These are phyloP conservation scores for Melieria omissa DNA, from an alignment of 2,888 invertebrate species.

Conservation along the genomic window DNA sequence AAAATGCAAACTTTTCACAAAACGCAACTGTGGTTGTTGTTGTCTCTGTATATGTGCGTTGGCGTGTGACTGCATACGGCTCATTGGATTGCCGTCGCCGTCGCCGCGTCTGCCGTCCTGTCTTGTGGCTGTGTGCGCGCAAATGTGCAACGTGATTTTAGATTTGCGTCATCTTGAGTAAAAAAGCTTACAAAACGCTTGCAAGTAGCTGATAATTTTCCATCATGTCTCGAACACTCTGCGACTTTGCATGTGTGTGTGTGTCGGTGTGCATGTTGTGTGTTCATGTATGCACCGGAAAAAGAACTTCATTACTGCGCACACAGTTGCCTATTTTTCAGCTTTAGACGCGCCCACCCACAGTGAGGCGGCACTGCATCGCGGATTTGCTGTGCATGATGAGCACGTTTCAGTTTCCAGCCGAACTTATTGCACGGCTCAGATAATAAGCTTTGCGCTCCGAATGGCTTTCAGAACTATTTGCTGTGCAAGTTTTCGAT, in stretches of 20 bases:
- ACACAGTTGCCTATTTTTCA: too few relatives aligned
- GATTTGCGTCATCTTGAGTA: slow-evolving; percentile 32
- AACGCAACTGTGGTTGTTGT: not conserved
- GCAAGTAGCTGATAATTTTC: slow-evolving; percentile 60
- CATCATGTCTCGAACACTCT: slow-evolving; percentile 28
- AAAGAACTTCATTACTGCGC: too few relatives aligned
- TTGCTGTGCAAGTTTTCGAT: too few relatives aligned
- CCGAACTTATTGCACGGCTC: too few relatives aligned
- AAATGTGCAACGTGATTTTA: slow-evolving; percentile 35
- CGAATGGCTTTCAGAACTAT: too few relatives aligned
- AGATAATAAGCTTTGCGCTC: too few relatives aligned
- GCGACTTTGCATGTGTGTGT: not conserved
- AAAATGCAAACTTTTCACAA: slow-evolving; percentile 26
- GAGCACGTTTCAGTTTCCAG: too few relatives aligned
- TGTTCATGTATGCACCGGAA: too few relatives aligned
- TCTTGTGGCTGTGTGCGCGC: slow-evolving; percentile 5
- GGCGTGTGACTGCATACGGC: slow-evolving; percentile 20
- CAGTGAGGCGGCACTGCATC: too few relatives aligned
- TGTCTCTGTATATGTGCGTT: slow-evolving; percentile 28
- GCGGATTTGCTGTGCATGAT: too few relatives aligned
- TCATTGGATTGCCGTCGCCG: slow-evolving; percentile 6
- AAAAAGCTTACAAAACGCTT: slow-evolving; percentile 60
- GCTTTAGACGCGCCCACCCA: too few relatives aligned
- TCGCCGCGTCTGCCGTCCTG: slow-evolving; percentile 4
- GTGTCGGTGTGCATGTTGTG: not conserved